phyloP scores from a whole-genome alignment of 2,888 invertebrate genomes.

The Bursaphelenchus okinawaensis region DNA sequence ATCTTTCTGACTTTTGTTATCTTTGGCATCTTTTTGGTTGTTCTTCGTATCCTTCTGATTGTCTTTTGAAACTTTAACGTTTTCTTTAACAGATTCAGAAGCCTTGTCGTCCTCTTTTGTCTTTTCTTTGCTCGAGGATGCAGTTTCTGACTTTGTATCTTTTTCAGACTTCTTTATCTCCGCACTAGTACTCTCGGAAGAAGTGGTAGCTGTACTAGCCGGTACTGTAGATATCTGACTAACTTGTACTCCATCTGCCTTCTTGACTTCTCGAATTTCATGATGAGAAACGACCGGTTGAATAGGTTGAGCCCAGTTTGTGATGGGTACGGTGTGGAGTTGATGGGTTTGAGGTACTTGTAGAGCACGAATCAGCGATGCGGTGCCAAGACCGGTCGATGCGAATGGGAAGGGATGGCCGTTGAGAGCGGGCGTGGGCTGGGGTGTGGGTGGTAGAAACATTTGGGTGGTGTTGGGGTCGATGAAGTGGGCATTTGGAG shows the following conservation, averaged over 20 bases:
- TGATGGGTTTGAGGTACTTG: slow-evolving; percentile 3
- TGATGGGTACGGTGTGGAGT: not conserved
- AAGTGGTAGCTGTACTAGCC: not conserved
- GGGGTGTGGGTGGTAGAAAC: slow-evolving; percentile 9
- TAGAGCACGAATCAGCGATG: slow-evolving; percentile 8
- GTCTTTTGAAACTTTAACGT: too few relatives aligned
- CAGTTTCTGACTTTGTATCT: not conserved
- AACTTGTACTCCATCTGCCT: not conserved
- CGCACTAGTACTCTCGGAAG: not conserved
- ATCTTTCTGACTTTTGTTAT: too few relatives aligned
- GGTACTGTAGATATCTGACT: not conserved
- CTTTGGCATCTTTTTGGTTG: too few relatives aligned
- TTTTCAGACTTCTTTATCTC: not conserved
- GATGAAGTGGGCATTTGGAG: not conserved
- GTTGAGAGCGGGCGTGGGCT: not conserved
- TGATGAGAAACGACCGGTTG: not conserved
- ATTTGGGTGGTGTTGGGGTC: slow-evolving; percentile 6
- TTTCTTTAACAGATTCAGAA: too few relatives aligned
- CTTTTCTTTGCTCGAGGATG: not conserved
- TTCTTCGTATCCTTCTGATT: too few relatives aligned
- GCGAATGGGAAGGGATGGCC: not conserved
- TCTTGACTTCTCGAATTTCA: not conserved
- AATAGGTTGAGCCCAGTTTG: not conserved
- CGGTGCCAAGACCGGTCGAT: not conserved
- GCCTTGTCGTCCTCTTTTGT: not conserved